phyloP scores from a whole-genome alignment of 2,113 vertebrate genomes.

The Craseonycteris thonglongyai region DNA sequence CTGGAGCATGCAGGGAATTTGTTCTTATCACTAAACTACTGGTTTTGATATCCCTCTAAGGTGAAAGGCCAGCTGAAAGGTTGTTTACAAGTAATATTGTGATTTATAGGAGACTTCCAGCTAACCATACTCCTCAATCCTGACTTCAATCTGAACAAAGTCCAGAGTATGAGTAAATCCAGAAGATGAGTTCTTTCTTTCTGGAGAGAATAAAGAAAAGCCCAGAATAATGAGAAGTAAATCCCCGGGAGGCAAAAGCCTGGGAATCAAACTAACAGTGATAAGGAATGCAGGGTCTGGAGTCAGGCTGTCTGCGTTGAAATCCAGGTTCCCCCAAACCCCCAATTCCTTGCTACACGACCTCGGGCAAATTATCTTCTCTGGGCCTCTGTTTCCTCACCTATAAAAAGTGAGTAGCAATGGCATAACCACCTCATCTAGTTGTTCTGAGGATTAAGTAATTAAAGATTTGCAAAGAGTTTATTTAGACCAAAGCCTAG shows the following conservation, averaged over 20 bases:
- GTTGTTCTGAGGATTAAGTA: neutral
- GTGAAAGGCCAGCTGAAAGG: neutral
- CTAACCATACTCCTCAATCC: neutral
- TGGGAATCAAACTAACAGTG: neutral
- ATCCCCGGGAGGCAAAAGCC: neutral
- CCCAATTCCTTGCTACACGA: neutral
- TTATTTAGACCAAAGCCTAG: neutral
- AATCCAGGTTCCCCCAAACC: neutral
- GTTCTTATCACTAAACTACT: neutral
- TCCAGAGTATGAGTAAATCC: neutral
- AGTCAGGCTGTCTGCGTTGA: neutral
- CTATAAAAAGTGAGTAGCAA: neutral
- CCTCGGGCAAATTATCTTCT: neutral
- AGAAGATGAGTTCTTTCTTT: conserved; percentile 15
- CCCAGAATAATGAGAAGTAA: neutral
- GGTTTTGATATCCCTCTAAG: neutral
- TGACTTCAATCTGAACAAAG: neutral
- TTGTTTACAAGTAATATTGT: neutral
- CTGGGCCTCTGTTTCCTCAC: neutral
- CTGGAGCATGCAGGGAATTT: neutral
- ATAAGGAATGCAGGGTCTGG: neutral
- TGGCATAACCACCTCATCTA: neutral
- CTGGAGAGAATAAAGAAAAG: conserved; percentile 12
- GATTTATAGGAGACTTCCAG: neutral
- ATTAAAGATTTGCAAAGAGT: neutral